Evolutionary conservation across 2,113 vertebrate species (phyloP), one percentile per base, ranked within the genome.

Genomic region (Percina caprodes): DNA sequence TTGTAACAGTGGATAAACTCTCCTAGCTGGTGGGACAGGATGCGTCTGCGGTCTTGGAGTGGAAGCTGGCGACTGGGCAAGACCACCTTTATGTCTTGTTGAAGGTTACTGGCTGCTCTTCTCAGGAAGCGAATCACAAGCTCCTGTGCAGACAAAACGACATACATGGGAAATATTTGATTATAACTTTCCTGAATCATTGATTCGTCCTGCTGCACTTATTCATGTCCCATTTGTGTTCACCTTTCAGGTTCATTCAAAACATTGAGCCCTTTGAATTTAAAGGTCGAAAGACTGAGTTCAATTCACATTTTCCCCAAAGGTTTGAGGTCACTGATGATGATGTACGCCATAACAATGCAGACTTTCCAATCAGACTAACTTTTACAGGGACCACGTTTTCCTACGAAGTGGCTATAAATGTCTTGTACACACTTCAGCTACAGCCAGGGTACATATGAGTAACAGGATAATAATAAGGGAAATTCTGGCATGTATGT

Each of bases 51-150:
- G 74, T 97, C 96, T 26, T 86, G 88, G 1, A 95, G 91, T 5
- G 97, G 93, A 11, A 98, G 79, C 24, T 92, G 94, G 12, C 89
- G 95, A 80, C 95, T 96, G 63, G 97, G 97, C 55, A 97, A 80
- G 9, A 95, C 92, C 93, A 98, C 88, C 79, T 87, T 94, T 86
- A 99, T 80, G 46, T 97, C 96, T 76, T 96, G 95, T 26, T 95
- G 96, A 23, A 99, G 96, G 89, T 99, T 99, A 90, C 92, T 95
- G 80, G 97, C 96, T 51, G 98, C 98, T 90, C 95, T 94, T 85
- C 93, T 96, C 88, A 99, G 94, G 87, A 99, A 99, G 70, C 96
- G 96, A 71, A 98, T 95, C 75, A 99, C 96, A 59, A 99, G 93
- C 78, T 99, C 98, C 98, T 99, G 89, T 24, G 61, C 62, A 79